These are phyloP conservation scores for Tricholauxania praeusta DNA, from an alignment of 2,888 invertebrate species.

Conservation along the genomic window DNA sequence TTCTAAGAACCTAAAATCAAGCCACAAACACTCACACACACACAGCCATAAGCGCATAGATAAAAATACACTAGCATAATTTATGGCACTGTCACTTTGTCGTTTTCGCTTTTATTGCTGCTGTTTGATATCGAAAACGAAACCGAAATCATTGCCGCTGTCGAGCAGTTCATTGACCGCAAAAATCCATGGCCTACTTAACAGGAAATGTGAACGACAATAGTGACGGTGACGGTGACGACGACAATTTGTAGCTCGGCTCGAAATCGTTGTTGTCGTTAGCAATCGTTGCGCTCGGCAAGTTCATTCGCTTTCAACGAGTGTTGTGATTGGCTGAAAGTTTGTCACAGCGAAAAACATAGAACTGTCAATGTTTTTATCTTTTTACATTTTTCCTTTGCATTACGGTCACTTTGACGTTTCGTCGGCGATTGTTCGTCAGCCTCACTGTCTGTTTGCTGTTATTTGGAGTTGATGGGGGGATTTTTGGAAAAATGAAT, in stretches of 20 bases:
- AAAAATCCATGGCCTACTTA: constrained; percentile 67
- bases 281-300: too few relatives aligned
- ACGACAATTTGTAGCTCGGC: too few relatives aligned
- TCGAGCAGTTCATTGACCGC: constrained; percentile 65
- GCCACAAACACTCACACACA: not conserved
- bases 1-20: not conserved
- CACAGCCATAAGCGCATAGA: not conserved
- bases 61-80: not conserved
- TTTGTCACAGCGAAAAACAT: too few relatives aligned
- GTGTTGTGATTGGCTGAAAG: constrained; percentile 8
- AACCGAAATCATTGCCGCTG: constrained; percentile 9
- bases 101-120: constrained; percentile 20
- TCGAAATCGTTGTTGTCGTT: too few relatives aligned
- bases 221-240: too few relatives aligned
- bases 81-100: constrained; percentile 3
- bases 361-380: too few relatives aligned
- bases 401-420: too few relatives aligned
- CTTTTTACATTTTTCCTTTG: too few relatives aligned
- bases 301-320: not conserved
- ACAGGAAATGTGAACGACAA: constrained; percentile 22
- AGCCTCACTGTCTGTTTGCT: too few relatives aligned
- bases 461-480: too few relatives aligned
- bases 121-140: constrained; percentile 27
- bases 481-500: too few relatives aligned
- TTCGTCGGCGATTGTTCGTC: too few relatives aligned